Conservation (phyloP, 1,140 invertebrate species). For the Muscidifurax raptorellus region DNA sequence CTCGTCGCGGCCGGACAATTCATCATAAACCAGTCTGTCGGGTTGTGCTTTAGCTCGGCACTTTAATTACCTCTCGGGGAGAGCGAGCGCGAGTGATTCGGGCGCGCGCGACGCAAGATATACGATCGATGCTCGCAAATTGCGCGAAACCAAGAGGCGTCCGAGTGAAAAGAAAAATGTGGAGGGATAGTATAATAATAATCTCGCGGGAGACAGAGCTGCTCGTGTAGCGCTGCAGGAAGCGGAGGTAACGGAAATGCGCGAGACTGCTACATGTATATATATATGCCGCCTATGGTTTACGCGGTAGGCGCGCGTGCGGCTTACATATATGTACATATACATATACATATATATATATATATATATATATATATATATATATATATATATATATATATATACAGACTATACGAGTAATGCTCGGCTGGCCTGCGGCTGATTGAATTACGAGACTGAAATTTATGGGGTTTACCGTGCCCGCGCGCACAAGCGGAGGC, state of each 20-base stretch:
- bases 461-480: slow-evolving; percentile 46
- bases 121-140: slow-evolving; percentile 40
- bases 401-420: not conserved
- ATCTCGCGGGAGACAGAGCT: not conserved
- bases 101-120: slow-evolving; percentile 3
- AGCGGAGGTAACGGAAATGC: slow-evolving; percentile 50
- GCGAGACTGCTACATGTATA: slow-evolving; percentile 3
- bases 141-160: slow-evolving; percentile 20
- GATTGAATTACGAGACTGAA: slow-evolving; percentile 53
- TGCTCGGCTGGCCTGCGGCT: slow-evolving; percentile 21
- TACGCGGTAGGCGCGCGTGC: not conserved
- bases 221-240: slow-evolving; percentile 23
- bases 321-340: too few species aligned
- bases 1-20: slow-evolving; percentile 37
- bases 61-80: slow-evolving; percentile 47
- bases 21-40: slow-evolving; percentile 50
- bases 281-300: not conserved
- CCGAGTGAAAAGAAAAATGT: not conserved
- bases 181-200: not conserved
- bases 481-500: slow-evolving; percentile 6
- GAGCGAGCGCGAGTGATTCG: slow-evolving; percentile 35
- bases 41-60: slow-evolving; percentile 39
- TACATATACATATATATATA: not conserved
- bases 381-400: not conserved
- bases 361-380: too few species aligned